Conservation (phyloP, 92 coral and sea anemone species). For the Epizoanthus scotinus region DNA sequence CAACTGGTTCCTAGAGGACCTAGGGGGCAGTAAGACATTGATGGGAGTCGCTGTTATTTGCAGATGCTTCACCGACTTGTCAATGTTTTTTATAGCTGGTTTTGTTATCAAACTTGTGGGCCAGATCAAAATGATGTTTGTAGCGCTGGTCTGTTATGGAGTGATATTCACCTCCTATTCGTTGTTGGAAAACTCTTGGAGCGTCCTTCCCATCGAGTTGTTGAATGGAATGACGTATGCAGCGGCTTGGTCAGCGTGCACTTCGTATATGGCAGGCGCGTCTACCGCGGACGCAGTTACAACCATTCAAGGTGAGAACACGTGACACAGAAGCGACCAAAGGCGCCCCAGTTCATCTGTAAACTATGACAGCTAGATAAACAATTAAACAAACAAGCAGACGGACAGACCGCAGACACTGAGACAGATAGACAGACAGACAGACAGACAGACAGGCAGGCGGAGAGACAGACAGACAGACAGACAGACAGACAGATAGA, state of each 20-base stretch:
- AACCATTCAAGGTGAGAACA: constrained; percentile 86
- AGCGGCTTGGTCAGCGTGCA: constrained; percentile 96
- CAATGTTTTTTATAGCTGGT: constrained; percentile 91
- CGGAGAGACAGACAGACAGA: too few species aligned
- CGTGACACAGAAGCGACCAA: neutral
- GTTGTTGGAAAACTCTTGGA: constrained; percentile 85
- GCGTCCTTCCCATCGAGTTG: constrained; percentile 89
- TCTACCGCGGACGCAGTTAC: constrained; percentile 89
- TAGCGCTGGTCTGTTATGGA: constrained; percentile 75
- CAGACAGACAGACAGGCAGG: too few species aligned
- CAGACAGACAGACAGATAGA: too few species aligned
- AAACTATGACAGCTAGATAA: too few species aligned
- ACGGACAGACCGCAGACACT: too few species aligned
- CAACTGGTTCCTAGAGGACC: constrained; percentile 96
- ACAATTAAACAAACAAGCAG: too few species aligned
- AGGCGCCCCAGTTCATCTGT: neutral
- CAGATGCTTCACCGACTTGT: constrained; percentile 79
- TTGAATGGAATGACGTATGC: constrained; percentile 93
- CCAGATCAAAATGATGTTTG: constrained; percentile 82
- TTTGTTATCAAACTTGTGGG: constrained; percentile 83
- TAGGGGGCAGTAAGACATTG: constrained; percentile 92
- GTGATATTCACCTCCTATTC: constrained; percentile 79
- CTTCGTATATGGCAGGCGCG: constrained; percentile 96
- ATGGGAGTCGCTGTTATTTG: constrained; percentile 94
- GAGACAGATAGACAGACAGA: neutral